These are phyloP conservation scores for Blomia tropicalis DNA, from an alignment of 2,888 invertebrate species.

Conservation along the genomic window DNA sequence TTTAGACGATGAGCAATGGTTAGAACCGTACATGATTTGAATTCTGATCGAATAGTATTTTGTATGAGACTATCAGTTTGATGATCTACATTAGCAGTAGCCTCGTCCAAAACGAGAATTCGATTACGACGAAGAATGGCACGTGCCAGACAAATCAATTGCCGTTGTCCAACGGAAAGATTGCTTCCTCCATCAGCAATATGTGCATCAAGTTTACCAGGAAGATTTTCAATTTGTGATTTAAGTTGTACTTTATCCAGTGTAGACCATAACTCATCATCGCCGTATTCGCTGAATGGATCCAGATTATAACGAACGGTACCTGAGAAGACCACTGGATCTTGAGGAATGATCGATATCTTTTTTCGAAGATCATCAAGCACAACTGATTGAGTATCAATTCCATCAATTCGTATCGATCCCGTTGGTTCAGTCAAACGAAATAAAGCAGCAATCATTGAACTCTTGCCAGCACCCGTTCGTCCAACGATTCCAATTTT, in stretches of 20 bases:
- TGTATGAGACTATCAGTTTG: slow-evolving; percentile 49
- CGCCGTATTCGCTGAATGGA: slow-evolving; percentile 63
- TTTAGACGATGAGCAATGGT: slow-evolving; percentile 46
- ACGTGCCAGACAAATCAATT: slow-evolving; percentile 70
- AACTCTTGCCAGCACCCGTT: slow-evolving; percentile 42
- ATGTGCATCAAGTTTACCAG: slow-evolving; percentile 51
- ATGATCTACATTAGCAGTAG: slow-evolving; percentile 84
- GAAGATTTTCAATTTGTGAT: slow-evolving; percentile 46
- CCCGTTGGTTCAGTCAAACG: slow-evolving; percentile 38
- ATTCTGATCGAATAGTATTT: slow-evolving; percentile 60
- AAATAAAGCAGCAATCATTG: slow-evolving; percentile 38
- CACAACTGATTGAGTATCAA: slow-evolving; percentile 44
- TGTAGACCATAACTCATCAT: slow-evolving; percentile 63
- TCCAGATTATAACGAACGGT: slow-evolving; percentile 72
- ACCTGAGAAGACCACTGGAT: slow-evolving; percentile 70
- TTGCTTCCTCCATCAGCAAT: slow-evolving; percentile 60
- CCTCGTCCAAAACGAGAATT: slow-evolving; percentile 74
- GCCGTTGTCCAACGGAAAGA: slow-evolving; percentile 77
- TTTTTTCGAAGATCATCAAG: slow-evolving; percentile 40
- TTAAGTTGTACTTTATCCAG: slow-evolving; percentile 65
- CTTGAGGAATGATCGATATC: slow-evolving; percentile 40
- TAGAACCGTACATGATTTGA: slow-evolving; percentile 46
- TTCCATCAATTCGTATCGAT: slow-evolving; percentile 37
- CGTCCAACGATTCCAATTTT: slow-evolving; percentile 57
- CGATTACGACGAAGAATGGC: slow-evolving; percentile 67